phyloP scores from a whole-genome alignment of 2,113 vertebrate species.

The Capra hircus region DNA sequence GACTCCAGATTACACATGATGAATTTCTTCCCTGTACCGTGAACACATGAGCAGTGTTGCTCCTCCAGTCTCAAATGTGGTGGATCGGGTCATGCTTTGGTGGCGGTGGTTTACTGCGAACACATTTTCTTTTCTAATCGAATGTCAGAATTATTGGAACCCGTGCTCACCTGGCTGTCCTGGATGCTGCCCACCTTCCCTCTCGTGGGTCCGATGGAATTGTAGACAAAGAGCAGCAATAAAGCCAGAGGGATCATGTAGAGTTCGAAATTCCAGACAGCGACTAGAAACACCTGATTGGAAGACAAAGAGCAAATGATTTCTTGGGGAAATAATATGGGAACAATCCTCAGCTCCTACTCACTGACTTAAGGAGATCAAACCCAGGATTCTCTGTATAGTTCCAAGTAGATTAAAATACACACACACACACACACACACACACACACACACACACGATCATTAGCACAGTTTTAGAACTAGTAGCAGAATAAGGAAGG shows the following conservation, averaged over 20 bases:
- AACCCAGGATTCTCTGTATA: not conserved
- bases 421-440: not conserved
- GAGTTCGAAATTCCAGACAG: slow-evolving; percentile 93
- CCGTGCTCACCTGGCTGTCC: slow-evolving; percentile 89
- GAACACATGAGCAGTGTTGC: accelerated
- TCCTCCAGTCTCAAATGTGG: not conserved
- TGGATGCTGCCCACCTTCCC: slow-evolving; percentile 84
- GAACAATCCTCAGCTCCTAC: not conserved
- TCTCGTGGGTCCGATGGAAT: slow-evolving; percentile 85
- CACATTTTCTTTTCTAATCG: not conserved
- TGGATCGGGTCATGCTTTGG: accelerated
- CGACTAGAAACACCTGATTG: slow-evolving; percentile 91
- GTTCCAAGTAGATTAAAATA: not conserved
- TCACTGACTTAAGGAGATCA: not conserved
- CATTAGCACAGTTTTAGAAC: not conserved
- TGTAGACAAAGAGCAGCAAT: slow-evolving; percentile 90
- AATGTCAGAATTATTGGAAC: no score
- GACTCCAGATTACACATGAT: accelerated
- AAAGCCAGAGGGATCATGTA: slow-evolving; percentile 96
- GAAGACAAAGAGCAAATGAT: slow-evolving; percentile 30
- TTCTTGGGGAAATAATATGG: not conserved
- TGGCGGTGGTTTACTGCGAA: accelerated
- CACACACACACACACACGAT: not conserved
- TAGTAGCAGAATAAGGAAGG: not conserved
- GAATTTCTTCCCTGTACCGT: not conserved